Evolutionary conservation across 2,888 invertebrate species (phyloP).

Genomic region (Corbicula japonica): DNA sequence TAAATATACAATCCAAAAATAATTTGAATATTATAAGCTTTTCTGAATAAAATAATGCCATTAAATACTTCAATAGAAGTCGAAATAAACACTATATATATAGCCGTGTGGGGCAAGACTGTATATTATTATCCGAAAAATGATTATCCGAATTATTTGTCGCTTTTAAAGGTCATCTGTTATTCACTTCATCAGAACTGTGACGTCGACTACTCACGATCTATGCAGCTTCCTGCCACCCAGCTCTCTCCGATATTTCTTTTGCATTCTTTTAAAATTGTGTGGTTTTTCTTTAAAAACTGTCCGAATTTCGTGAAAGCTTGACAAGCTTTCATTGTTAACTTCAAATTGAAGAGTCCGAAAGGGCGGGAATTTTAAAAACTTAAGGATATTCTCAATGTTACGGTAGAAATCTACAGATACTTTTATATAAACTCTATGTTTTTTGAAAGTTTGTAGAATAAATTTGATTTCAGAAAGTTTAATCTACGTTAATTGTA

Average conservation of each 20-base stretch:
- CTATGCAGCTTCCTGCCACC: conserved; percentile 76
- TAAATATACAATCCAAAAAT: too few species aligned
- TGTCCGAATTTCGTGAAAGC: conserved; percentile 4
- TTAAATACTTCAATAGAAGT: too few species aligned
- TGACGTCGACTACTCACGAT: conserved; percentile 68
- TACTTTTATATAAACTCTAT: too few species aligned
- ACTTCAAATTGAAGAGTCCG: conserved; percentile 23
- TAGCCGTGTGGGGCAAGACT: too few species aligned
- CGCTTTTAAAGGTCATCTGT: conserved; percentile 13
- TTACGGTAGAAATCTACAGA: too few species aligned
- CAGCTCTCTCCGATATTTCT: conserved; percentile 66
- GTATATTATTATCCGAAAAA: conserved; percentile 18
- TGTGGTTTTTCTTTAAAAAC: conserved; percentile 20
- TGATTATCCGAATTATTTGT: conserved; percentile 8
- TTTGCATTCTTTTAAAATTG: conserved; percentile 20
- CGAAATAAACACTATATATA: too few species aligned
- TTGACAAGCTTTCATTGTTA: conserved; percentile 12
- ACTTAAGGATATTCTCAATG: too few species aligned
- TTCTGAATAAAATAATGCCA: too few species aligned
- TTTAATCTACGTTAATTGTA: too few species aligned
- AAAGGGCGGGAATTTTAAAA: conserved; percentile 14
- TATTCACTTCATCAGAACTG: background rate
- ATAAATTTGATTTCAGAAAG: too few species aligned
- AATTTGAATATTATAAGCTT: too few species aligned
- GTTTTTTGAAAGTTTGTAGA: too few species aligned